phyloP scores from a whole-genome alignment of 2,113 vertebrate genomes.

The Etheostoma cragini region DNA sequence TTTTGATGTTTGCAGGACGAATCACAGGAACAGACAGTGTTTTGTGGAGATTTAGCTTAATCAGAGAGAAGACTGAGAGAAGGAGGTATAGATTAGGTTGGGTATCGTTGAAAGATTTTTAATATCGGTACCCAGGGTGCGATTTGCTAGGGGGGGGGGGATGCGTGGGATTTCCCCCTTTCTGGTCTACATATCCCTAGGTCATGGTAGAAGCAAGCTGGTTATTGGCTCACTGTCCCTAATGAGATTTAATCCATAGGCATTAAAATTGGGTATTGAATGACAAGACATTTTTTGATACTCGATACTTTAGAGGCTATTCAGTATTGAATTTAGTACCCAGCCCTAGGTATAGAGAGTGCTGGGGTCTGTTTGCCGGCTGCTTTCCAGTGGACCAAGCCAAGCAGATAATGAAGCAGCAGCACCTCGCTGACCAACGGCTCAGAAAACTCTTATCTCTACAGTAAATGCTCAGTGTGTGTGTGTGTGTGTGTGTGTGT shows the following conservation, averaged over 20 bases:
- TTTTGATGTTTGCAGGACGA: not conserved
- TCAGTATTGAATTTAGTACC: too few species aligned
- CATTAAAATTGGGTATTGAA: too few species aligned
- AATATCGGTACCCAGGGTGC: too few species aligned
- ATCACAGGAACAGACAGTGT: conserved; percentile 10
- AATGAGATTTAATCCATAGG: too few species aligned
- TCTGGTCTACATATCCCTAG: too few species aligned
- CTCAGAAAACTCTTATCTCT: conserved; percentile 52
- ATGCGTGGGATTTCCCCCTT: too few species aligned
- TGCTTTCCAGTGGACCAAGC: conserved; percentile 46
- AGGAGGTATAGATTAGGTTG: not conserved
- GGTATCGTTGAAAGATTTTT: too few species aligned
- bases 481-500: conserved; percentile 26
- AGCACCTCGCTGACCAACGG: conserved; percentile 38
- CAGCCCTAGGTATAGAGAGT: not conserved
- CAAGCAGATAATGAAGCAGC: conserved; percentile 64
- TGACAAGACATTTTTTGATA: too few species aligned
- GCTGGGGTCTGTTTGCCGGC: conserved; percentile 17
- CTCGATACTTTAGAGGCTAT: too few species aligned
- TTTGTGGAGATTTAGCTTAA: conserved; percentile 27
- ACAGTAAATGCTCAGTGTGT: not conserved
- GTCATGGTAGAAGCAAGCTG: too few species aligned
- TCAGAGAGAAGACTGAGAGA: conserved; percentile 10
- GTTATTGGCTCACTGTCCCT: too few species aligned
- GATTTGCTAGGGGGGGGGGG: too few species aligned